Base-by-base conservation (phyloP, 2,797 vertebrate genomes). In the Remorina albescens region DNA sequence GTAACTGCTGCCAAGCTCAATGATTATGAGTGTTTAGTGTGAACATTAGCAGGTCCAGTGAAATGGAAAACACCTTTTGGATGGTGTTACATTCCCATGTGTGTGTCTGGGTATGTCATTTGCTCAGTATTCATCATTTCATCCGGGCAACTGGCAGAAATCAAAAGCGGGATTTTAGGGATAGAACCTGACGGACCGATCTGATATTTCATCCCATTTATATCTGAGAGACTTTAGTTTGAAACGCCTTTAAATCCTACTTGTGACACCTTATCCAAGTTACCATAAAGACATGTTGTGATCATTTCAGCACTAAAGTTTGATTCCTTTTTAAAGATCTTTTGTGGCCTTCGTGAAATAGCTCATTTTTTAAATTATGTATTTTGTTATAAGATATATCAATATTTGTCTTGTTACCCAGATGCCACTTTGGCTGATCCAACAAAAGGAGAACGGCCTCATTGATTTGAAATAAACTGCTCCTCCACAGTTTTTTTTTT, bases 81-180 rank as follows among this genome's bases (percentile, higher is more conserved):
- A 28, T 8, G 39, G 11, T 23, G 30, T 47, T 13, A 39, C 36
- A 28, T 28, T 23, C 0, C n/a, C 0, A n/a, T 30, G 30, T 30
- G 30, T 21, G n/a, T 71, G 30, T 71, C 50, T 41, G 71, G 71
- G 71, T 41, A 73, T 56, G 77, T 59, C 36, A 4, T 30, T 44
- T 37, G 12, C 10, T 37, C 10, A 11, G 10, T 37, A 11, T 37
- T 37, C 36, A 36, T 36, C 30, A 30, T 30, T 30, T 30, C 30
- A 30, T 30, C 30, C 30, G 6, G 10, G 34, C 34, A 8, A n/a
- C n/a, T n/a, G n/a, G n/a, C n/a, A n/a, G n/a, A n/a, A n/a, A n/a
- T n/a, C n/a, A n/a, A n/a, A n/a, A n/a, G n/a, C n/a, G 34, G 34
- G 10, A 7, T 8, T 36, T 36, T 36, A 36, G 34, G 34, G 34